Conservation (phyloP, 2,113 vertebrate species). For the Ailuropoda melanoleuca region DNA sequence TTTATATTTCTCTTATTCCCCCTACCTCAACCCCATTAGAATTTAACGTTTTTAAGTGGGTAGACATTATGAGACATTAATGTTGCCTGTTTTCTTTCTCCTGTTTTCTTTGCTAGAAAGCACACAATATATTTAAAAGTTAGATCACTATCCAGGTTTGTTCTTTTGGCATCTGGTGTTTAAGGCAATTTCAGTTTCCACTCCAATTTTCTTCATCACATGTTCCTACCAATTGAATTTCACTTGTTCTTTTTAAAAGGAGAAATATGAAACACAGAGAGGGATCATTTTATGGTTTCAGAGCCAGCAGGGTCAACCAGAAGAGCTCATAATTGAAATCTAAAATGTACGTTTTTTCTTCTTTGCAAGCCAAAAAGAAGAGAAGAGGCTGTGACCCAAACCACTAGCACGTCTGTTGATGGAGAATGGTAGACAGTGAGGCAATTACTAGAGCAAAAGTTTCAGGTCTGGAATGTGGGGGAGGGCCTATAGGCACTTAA, state of each 20-base stretch:
- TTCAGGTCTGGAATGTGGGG: not conserved
- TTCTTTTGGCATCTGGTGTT: constrained; percentile 62
- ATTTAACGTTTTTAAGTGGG: not conserved
- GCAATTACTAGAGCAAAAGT: constrained; percentile 12
- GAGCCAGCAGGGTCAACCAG: constrained; percentile 50
- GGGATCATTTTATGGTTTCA: constrained; percentile 44
- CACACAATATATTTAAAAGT: constrained; percentile 44
- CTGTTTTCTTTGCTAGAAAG: constrained; percentile 63
- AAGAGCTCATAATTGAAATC: constrained; percentile 59
- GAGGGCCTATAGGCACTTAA: not conserved
- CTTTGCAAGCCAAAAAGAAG: constrained; percentile 29
- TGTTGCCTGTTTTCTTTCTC: constrained; percentile 31
- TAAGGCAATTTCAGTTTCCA: constrained; percentile 43
- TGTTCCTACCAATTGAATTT: constrained; percentile 48
- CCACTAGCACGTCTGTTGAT: not conserved
- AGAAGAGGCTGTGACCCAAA: not conserved
- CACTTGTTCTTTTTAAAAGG: constrained; percentile 54
- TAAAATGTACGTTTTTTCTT: constrained; percentile 48
- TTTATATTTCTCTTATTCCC: not conserved
- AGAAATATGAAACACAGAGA: constrained; percentile 21
- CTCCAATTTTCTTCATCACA: constrained; percentile 14
- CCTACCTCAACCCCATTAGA: not conserved
- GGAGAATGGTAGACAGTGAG: constrained; percentile 26
- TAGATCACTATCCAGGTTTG: constrained; percentile 55
- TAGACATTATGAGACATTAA: not conserved